Conservation (phyloP, 2,888 invertebrate species). For the Amphiduros pacificus region DNA sequence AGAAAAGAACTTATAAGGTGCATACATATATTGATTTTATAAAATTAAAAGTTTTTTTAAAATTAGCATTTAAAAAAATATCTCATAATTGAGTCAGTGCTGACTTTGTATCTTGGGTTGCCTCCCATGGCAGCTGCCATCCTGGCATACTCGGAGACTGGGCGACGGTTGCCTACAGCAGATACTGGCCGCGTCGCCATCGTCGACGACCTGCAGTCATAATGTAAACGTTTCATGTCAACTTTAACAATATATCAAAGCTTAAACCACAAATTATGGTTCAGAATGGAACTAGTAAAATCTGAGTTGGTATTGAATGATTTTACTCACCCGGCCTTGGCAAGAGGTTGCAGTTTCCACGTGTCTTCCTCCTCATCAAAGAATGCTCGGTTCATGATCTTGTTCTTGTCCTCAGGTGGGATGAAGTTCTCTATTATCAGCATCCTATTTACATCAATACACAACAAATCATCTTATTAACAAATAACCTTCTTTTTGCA, state of each 20-base stretch:
- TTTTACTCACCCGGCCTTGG: constrained; percentile 54
- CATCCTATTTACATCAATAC: too few species aligned
- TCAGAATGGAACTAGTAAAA: neutral
- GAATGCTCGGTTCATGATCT: constrained; percentile 72
- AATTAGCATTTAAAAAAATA: neutral
- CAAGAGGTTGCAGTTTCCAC: constrained; percentile 66
- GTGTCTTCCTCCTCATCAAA: constrained; percentile 83
- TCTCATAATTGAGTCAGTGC: neutral
- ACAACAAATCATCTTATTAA: too few species aligned
- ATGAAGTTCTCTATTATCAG: constrained; percentile 61
- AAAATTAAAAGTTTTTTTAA: too few species aligned
- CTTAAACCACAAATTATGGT: too few species aligned
- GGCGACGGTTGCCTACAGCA: constrained; percentile 68
- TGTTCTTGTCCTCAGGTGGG: constrained; percentile 71
- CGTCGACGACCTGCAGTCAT: constrained; percentile 45
- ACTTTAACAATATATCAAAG: too few species aligned
- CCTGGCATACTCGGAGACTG: constrained; percentile 67
- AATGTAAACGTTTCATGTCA: too few species aligned
- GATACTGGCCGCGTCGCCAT: constrained; percentile 69
- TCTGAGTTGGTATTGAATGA: too few species aligned
- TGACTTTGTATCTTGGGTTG: constrained; percentile 60
- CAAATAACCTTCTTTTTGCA: too few species aligned
- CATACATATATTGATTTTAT: too few species aligned
- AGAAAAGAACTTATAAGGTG: too few species aligned
- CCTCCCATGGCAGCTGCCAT: constrained; percentile 64